Base-by-base conservation (phyloP, 2,888 invertebrate species). In the Lomographa bimaculata region DNA sequence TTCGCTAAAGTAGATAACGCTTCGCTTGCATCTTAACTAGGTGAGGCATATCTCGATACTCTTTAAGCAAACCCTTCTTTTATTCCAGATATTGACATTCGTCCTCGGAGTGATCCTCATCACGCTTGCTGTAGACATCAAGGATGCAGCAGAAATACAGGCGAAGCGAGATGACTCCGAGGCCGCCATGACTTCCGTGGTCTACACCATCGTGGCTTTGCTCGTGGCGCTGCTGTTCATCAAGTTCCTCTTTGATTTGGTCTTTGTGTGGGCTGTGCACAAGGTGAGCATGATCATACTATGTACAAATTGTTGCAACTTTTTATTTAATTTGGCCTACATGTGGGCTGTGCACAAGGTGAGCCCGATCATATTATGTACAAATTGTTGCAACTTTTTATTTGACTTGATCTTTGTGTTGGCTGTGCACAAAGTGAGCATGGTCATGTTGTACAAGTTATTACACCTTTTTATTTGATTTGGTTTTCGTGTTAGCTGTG, bases 211-310 rank as follows among this genome's bases (percentile, higher is more conserved):
- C 39, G 73, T 83, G 1, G 64, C 85, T 0, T 60, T 87, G 4
- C 59, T 85, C 1, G 79, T 78, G 0, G 67, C 79, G 0, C 52
- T 87, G 30, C 68, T 85, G 8, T 70, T 83, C 38, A 7, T 79
- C 54, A 87, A 85, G 64, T 79, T 85, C 41, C 19, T 87, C 1
- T 50, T 78, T 1, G 84, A 89, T 12, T 42, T 87, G 59, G 57
- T 83, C 34, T 82, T 85, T 40, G 79, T 84, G 2, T 86, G 76
- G 42, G 83, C 82, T 8, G 87, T 81, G 2, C 72, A 79, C 50
- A 81, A 76, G 81, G 86, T 84, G 38, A 44, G 43, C 4, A 7
- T 16, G 1, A 4, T n/a, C n/a, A n/a, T n/a, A n/a, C n/a, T n/a
- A n/a, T n/a, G n/a, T n/a, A n/a, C n/a, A n/a, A n/a, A n/a, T n/a